Evolutionary conservation across 2,888 invertebrate genomes (phyloP).

Genomic region (Polymixis lichenea): DNA sequence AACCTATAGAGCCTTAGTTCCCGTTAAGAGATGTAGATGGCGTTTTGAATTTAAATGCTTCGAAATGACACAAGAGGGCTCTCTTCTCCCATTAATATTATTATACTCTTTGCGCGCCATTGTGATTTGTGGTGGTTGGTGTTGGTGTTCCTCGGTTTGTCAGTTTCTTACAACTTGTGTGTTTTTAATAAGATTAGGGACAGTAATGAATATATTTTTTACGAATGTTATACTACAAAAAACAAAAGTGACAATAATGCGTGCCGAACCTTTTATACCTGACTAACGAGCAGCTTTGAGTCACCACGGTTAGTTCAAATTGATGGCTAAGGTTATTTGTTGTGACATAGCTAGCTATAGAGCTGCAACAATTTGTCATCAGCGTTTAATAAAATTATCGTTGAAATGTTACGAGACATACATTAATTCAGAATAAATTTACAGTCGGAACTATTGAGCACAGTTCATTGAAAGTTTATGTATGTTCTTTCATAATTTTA

Average conservation of each 20-base stretch:
- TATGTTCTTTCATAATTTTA: conserved; percentile 54
- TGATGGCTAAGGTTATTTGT: conserved; percentile 89
- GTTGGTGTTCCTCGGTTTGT: conserved; percentile 80
- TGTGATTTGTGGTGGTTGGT: conserved; percentile 85
- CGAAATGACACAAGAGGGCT: too few species aligned
- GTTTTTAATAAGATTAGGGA: conserved; percentile 82
- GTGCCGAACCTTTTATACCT: conserved; percentile 88
- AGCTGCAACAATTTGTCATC: conserved; percentile 81
- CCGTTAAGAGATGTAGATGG: too few species aligned
- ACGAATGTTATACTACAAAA: conserved; percentile 81
- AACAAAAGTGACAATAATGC: conserved; percentile 89
- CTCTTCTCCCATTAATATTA: too few species aligned
- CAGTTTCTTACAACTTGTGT: conserved; percentile 80
- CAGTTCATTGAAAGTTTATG: conserved; percentile 7
- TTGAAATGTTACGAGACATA: conserved; percentile 28
- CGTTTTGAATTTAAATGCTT: too few species aligned
- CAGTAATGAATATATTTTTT: conserved; percentile 87
- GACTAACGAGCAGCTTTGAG: conserved; percentile 85
- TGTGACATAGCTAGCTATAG: conserved; percentile 85
- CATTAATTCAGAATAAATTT: conserved; percentile 24
- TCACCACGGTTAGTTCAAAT: conserved; percentile 89
- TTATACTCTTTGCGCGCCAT: too few species aligned
- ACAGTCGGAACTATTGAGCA: conserved; percentile 4
- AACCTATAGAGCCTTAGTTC: too few species aligned
- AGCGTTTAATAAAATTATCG: conserved; percentile 69